Evolutionary conservation across 2,888 invertebrate species (phyloP).

Genomic region (Drosophila bunnanda): DNA sequence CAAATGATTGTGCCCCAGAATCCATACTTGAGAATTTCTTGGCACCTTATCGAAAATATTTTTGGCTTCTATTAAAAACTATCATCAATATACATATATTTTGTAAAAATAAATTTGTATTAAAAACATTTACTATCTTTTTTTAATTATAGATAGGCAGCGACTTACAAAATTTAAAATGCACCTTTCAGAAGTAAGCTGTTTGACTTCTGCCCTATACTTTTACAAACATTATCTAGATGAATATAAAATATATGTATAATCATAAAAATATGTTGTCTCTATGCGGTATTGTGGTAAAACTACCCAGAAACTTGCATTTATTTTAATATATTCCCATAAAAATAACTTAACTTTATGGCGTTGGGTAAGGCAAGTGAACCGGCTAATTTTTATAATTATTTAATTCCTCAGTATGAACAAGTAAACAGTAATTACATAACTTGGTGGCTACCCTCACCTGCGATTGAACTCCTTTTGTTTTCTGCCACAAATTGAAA

Average conservation of each 20-base stretch:
- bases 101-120: background rate
- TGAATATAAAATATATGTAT: background rate
- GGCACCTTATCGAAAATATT: background rate
- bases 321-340: constrained; percentile 1
- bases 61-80: background rate
- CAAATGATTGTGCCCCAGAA: background rate
- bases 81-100: background rate
- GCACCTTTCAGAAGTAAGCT: too few species aligned
- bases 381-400: constrained; percentile 63
- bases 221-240: background rate
- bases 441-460: constrained; percentile 26
- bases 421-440: constrained; percentile 45
- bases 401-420: constrained; percentile 53
- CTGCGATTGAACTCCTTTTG: constrained; percentile 17
- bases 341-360: constrained; percentile 37
- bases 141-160: background rate
- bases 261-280: background rate
- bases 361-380: constrained; percentile 11
- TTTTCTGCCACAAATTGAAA: constrained; percentile 59
- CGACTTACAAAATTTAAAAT: background rate
- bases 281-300: background rate
- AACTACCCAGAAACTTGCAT: background rate
- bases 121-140: background rate
- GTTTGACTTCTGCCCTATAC: background rate
- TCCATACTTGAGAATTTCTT: background rate